Evolutionary conservation across 1,140 invertebrate genomes (phyloP).

Genomic region (Drosophila baimaii): DNA sequence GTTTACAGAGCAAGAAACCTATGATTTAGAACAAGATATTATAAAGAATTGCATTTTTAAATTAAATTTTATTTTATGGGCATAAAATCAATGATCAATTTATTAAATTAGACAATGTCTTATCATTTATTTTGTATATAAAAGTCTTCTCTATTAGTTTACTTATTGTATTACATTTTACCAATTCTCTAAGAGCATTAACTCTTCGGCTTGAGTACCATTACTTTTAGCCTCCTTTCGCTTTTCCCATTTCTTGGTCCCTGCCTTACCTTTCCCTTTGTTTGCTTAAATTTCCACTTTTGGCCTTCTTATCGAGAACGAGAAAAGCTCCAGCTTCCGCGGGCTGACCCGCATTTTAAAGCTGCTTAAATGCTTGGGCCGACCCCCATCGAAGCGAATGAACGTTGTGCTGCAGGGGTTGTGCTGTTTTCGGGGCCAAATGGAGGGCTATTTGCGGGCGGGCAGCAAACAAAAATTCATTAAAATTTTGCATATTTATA

Average conservation of each 20-base stretch:
- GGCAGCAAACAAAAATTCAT: conserved; percentile 76
- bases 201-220: not conserved
- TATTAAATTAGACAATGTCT: too few relatives aligned
- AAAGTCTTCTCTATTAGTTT: not conserved
- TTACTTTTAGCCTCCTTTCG: not conserved
- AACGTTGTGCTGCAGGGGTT: conserved; percentile 17
- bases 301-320: conserved; percentile 56
- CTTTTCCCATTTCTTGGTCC: conserved; percentile 31
- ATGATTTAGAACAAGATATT: too few relatives aligned
- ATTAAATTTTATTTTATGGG: not conserved
- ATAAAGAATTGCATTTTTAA: not conserved
- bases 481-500: conserved; percentile 83
- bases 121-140: not conserved
- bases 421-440: conserved; percentile 6
- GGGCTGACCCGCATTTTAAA: conserved; percentile 76
- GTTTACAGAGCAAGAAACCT: too few relatives aligned
- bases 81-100: not conserved
- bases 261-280: conserved; percentile 45
- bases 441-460: conserved; percentile 25
- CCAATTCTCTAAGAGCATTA: conserved; percentile 7
- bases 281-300: conserved; percentile 60
- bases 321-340: conserved; percentile 25
- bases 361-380: conserved; percentile 62
- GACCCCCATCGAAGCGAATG: conserved; percentile 48
- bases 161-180: too few relatives aligned